Evolutionary conservation across 2,113 vertebrate species (phyloP), one percentile per base, ranked within the genome.

Genomic region (Alligator mississippiensis): DNA sequence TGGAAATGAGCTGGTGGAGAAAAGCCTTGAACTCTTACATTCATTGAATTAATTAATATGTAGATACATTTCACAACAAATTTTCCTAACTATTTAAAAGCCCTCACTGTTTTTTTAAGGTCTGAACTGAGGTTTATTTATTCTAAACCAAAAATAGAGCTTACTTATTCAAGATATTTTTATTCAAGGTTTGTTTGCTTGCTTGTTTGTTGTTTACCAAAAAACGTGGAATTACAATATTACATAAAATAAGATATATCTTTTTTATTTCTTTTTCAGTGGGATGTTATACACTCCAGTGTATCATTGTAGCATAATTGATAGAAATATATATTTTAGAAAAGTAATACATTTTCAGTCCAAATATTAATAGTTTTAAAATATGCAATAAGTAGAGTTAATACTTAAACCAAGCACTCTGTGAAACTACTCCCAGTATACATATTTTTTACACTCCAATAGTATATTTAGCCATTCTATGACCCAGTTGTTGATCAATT

Each of bases 401-500:
- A 59, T 81, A 85, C 47, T 16, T 28, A 91, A 93, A 85, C 3
- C 25, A 27, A 78, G 0, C 15, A 47, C 21, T 61, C 38, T 68
- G 68, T 85, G 95, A 93, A 77, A 96, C 89, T 87, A 81, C 79
- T 92, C 19, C 28, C 6, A 83, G 62, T 82, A 62, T 83, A 82
- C 3, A 3, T 93, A 87, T 82, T 85, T 89, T 94, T 94, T 96
- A 84, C 25, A 95, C 74, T 92, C 79, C 34, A 81, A 87, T 30
- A 81, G 34, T 30, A 34, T 89, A 90, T 85, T 97, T 95, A 97
- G 92, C 59, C 84, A 84, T 94, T 97, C 88, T 90, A 9, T 92
- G 93, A 97, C 97, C 84, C 58, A 90, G 62, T 96, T 97, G 94
- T 95, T 97, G 89, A 88, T 94, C 95, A 97, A 93, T 97, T 97